Evolutionary conservation across 2,888 invertebrate genomes (phyloP).

Genomic region (Limnephilus rhombicus): DNA sequence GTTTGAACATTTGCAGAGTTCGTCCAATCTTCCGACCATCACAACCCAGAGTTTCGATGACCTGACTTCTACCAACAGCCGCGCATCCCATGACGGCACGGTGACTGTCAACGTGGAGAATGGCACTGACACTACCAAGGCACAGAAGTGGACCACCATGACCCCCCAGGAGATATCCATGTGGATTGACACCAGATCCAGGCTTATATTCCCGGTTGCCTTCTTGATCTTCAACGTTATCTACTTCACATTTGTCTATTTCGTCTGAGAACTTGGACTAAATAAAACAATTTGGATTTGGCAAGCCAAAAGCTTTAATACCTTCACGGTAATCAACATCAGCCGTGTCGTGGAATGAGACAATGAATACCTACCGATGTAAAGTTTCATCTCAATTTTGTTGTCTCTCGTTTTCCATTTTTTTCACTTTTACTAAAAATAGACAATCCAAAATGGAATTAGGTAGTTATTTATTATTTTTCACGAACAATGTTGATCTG

Average conservation of each 20-base stretch:
- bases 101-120: conserved; percentile 68
- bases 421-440: neutral
- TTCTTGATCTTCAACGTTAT: conserved; percentile 89
- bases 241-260: conserved; percentile 88
- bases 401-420: neutral
- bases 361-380: neutral
- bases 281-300: neutral
- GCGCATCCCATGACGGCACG: conserved; percentile 68
- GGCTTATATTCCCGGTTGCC: conserved; percentile 86
- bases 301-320: neutral
- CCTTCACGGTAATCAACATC: neutral
- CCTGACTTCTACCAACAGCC: conserved; percentile 69
- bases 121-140: conserved; percentile 69
- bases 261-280: conserved; percentile 69
- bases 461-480: conserved; percentile 1
- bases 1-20: conserved; percentile 76
- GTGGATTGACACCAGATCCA: conserved; percentile 90
- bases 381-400: neutral
- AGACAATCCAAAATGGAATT: neutral
- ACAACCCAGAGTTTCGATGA: conserved; percentile 84
- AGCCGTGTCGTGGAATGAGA: neutral
- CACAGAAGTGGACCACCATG: conserved; percentile 85
- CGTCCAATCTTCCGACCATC: conserved; percentile 83
- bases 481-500: neutral
- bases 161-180: conserved; percentile 92